Conservation (phyloP, 2,113 vertebrate genomes). For the Xiphias gladius region DNA sequence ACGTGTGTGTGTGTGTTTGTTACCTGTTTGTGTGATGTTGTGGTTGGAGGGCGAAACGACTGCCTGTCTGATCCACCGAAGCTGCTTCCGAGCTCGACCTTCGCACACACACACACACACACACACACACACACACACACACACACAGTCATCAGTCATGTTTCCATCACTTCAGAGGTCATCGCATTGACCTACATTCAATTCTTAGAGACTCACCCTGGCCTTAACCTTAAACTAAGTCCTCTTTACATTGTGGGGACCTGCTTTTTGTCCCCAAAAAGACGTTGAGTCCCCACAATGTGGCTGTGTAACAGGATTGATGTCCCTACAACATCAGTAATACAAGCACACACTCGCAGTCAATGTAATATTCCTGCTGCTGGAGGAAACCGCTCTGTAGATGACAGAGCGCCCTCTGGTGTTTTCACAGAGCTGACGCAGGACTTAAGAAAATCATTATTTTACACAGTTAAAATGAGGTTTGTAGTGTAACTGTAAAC, state of each 20-base stretch:
- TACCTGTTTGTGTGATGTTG: constrained; percentile 33
- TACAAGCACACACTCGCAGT: not conserved
- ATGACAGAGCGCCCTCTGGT: not conserved
- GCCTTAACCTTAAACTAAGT: too few species aligned
- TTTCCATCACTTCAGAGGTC: not conserved
- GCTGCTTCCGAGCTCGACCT: constrained; percentile 70
- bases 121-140: constrained; percentile 20
- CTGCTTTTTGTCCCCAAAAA: too few species aligned
- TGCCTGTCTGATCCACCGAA: constrained; percentile 70
- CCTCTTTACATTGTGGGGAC: too few species aligned
- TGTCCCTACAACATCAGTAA: too few species aligned
- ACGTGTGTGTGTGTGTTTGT: constrained; percentile 1
- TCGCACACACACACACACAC: constrained; percentile 42
- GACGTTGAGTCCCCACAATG: too few species aligned
- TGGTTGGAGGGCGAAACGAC: not conserved
- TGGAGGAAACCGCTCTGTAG: not conserved
- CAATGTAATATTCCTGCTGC: not conserved
- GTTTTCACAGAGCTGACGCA: not conserved
- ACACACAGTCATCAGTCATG: too few species aligned
- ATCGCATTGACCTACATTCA: too few species aligned
- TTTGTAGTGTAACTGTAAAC: too few species aligned
- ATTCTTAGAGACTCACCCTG: too few species aligned
- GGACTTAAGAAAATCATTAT: too few species aligned
- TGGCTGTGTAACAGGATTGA: too few species aligned
- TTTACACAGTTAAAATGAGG: too few species aligned